These are phyloP conservation scores for Okamejei kenojei DNA, from an alignment of 2,797 vertebrate genomes.

Conservation along the genomic window DNA sequence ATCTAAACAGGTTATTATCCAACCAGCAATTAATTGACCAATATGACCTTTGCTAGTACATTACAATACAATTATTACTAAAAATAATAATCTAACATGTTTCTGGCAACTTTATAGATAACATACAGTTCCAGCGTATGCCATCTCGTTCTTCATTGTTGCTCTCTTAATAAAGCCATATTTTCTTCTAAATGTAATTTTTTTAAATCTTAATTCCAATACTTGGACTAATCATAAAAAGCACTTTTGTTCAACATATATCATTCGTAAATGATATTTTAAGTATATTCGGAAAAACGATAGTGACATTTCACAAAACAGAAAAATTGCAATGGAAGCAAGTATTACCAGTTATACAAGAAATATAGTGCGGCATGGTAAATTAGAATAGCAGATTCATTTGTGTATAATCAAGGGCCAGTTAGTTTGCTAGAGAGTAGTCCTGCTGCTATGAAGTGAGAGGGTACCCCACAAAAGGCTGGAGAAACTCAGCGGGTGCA, in stretches of 20 bases:
- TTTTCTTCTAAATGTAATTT: background rate
- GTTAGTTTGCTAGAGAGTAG: background rate
- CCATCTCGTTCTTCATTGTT: too few relatives aligned
- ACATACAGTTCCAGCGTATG: too few relatives aligned
- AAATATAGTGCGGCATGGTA: background rate
- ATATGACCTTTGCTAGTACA: too few relatives aligned
- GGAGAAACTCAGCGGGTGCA: too few relatives aligned
- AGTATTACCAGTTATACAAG: background rate
- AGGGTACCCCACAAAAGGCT: too few relatives aligned
- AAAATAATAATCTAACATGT: too few relatives aligned
- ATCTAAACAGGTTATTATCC: background rate
- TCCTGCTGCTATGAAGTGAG: background rate
- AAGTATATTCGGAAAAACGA: background rate
- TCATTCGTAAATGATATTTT: background rate
- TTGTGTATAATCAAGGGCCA: background rate
- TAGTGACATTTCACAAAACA: background rate
- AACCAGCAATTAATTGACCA: background rate
- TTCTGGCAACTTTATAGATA: too few relatives aligned
- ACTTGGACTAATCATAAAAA: background rate
- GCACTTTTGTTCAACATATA: background rate
- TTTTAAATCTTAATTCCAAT: background rate
- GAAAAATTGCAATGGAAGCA: background rate
- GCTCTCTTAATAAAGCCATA: background rate
- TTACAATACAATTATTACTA: too few relatives aligned
- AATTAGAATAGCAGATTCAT: background rate